phyloP scores from a whole-genome alignment of 2,888 invertebrate genomes.

The Tachina lurida region DNA sequence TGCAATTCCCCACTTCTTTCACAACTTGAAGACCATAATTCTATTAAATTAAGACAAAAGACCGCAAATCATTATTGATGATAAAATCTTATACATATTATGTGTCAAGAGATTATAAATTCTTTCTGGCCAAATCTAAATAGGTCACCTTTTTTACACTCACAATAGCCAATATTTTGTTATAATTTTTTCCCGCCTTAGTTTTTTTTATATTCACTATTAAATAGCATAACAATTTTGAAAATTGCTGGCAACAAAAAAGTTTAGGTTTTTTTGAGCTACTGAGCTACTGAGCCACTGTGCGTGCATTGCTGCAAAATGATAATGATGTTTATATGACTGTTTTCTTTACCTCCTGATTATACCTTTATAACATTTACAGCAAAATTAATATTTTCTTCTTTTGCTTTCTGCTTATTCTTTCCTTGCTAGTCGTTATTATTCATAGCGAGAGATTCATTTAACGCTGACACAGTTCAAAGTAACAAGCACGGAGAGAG shows the following conservation, averaged over 20 bases:
- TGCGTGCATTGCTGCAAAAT: neutral
- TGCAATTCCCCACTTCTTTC: no score
- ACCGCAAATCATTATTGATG: no score
- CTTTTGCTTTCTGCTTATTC: neutral
- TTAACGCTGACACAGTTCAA: slow-evolving; percentile 6
- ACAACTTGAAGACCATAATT: no score
- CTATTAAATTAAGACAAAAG: no score
- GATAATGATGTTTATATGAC: slow-evolving; percentile 27
- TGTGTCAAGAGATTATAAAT: no score
- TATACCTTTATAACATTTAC: slow-evolving; percentile 38
- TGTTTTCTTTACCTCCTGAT: slow-evolving; percentile 41
- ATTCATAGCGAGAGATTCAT: slow-evolving; percentile 11
- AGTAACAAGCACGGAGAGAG: neutral
- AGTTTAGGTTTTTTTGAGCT: neutral
- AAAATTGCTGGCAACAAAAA: neutral
- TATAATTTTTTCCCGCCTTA: no score
- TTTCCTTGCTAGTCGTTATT: slow-evolving; percentile 32
- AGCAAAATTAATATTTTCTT: slow-evolving; percentile 37
- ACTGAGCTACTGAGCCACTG: neutral
- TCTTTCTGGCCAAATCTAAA: no score
- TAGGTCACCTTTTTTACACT: no score
- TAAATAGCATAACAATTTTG: no score
- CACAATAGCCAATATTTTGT: no score
- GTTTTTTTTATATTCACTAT: no score
- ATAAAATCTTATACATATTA: no score